phyloP scores from a whole-genome alignment of 2,888 invertebrate species.

The Caenorhabditis sp. region DNA sequence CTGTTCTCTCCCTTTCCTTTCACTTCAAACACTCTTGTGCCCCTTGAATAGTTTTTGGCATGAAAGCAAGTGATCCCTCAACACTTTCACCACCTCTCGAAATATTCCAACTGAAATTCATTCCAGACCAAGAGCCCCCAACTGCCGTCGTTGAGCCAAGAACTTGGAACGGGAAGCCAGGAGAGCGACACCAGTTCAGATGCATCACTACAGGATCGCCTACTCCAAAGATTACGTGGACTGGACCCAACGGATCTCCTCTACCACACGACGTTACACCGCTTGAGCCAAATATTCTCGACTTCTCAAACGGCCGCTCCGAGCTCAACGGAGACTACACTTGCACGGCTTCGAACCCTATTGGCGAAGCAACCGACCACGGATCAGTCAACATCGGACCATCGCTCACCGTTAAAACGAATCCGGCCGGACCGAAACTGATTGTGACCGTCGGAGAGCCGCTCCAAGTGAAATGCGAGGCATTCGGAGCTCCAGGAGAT shows the following conservation, averaged over 20 bases:
- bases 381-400: conserved; percentile 75
- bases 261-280: conserved; percentile 77
- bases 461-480: conserved; percentile 75
- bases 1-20: conserved; percentile 58
- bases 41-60: neutral
- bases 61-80: neutral
- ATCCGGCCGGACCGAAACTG: conserved; percentile 73
- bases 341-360: conserved; percentile 73
- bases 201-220: conserved; percentile 76
- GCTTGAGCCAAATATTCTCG: conserved; percentile 74
- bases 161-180: conserved; percentile 78
- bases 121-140: conserved; percentile 77
- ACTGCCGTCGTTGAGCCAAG: conserved; percentile 77
- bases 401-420: conserved; percentile 69
- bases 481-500: conserved; percentile 73
- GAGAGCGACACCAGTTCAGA: conserved; percentile 75
- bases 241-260: conserved; percentile 74
- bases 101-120: too few species aligned
- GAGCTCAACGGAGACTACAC: conserved; percentile 75
- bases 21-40: neutral
- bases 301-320: conserved; percentile 69
- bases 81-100: too few species aligned
- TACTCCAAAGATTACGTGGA: conserved; percentile 75
- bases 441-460: conserved; percentile 77
- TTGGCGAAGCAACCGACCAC: conserved; percentile 74